Base-by-base conservation (phyloP, 2,797 vertebrate species). In the Gadopsis bispinosus region DNA sequence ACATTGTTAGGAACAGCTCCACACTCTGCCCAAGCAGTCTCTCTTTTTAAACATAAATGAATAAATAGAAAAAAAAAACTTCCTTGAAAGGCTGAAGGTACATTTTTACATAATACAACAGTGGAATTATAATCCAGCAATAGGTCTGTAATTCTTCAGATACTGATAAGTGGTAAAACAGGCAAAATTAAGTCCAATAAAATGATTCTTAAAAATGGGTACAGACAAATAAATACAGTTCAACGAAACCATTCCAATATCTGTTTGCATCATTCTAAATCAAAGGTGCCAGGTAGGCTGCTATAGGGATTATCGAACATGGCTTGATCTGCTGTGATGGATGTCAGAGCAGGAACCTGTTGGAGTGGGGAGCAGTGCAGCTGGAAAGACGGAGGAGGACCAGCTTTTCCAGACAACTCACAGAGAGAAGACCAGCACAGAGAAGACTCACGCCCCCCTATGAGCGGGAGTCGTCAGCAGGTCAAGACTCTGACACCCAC, bases 281-380 rank as follows among this genome's bases (percentile, higher is more conserved):
- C 26, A 26, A 26, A 26, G 26, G 26, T 26, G 26, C 26, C 26
- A 26, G 26, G 26, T 26, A 26, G 26, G 26, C 26, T 26, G 26
- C 26, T 26, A 26, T 26, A 26, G 26, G 26, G 26, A 26, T 26
- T 26, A 26, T 26, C 26, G 26, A 26, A 39, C 69, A 76, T 69
- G 73, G 48, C 67, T 69, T 76, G 58, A 79, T 73, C 39, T 59
- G 31, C 39, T 51, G 68, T 73, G 77, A 76, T 39, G 48, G 69
- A 65, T 76, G 64, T 69, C 55, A 64, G 63, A 56, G 58, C 26
- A 69, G 73, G 47, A 43, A 4, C 22, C 48, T 68, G n/a, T 48
- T 20, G 7, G 54, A 20, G 75, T 43, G 11, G 14, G 13, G 54
- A 55, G 74, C 35, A 63, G 29, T 45, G 20, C 8, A 3, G 50